Percentiles rank a stretch among this genome's conserved stretches.
Evolutionary conservation across 2,888 invertebrate species (phyloP).

Genomic region (Drosophila atripex): DNA sequence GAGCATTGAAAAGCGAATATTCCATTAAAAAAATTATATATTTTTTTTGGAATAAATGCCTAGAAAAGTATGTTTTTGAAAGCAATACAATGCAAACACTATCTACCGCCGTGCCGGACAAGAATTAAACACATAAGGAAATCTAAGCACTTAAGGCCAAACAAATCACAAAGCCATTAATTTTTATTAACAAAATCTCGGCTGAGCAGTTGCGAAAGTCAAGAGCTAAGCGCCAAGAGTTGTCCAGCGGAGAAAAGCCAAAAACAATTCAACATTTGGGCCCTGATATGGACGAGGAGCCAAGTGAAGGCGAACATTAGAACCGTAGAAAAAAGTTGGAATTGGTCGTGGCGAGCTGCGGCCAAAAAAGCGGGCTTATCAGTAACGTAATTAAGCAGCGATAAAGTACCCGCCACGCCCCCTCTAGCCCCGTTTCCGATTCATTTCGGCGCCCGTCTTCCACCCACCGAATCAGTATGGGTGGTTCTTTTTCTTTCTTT

Average conservation of each 20-base stretch:
- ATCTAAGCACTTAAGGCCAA: slow-evolving; percentile 57
- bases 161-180: slow-evolving; percentile 72
- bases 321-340: slow-evolving; percentile 41
- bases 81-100: slow-evolving; percentile 44
- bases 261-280: slow-evolving; percentile 33
- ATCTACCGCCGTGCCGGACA: slow-evolving; percentile 24
- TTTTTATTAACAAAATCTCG: slow-evolving; percentile 75
- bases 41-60: background rate
- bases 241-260: slow-evolving; percentile 23
- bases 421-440: slow-evolving; percentile 18
- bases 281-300: slow-evolving; percentile 55
- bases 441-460: slow-evolving; percentile 19
- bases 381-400: slow-evolving; percentile 77
- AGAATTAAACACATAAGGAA: slow-evolving; percentile 48
- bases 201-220: slow-evolving; percentile 49
- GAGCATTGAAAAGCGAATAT: background rate
- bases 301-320: slow-evolving; percentile 42
- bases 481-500: slow-evolving; percentile 1
- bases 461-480: slow-evolving; percentile 26
- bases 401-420: slow-evolving; percentile 61
- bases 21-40: background rate
- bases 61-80: no score
- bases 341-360: slow-evolving; percentile 10
- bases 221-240: slow-evolving; percentile 37
- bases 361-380: slow-evolving; percentile 59